A percentile compares a stretch with the other conserved stretches of the same genome.
Evolutionary conservation across 2,113 vertebrate genomes (phyloP).

Genomic region (Podocnemis expansa): DNA sequence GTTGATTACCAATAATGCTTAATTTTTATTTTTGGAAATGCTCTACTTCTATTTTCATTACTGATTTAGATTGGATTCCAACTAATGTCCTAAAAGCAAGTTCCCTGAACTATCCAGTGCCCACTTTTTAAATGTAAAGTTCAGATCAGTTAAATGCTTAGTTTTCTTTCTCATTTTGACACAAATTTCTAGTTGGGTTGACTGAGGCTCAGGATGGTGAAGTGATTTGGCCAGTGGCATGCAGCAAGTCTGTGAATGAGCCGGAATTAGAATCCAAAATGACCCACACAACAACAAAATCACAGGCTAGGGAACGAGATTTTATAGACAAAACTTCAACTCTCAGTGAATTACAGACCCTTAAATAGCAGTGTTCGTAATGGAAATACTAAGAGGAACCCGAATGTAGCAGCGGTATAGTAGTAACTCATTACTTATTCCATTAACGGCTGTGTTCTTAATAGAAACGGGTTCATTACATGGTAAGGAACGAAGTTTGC

Average conservation of each 20-base stretch:
- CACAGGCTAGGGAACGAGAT: neutral
- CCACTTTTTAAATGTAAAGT: conserved; percentile 52
- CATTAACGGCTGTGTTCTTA: conserved; percentile 70
- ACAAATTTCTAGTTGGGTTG: conserved; percentile 24
- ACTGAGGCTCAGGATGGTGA: conserved; percentile 23
- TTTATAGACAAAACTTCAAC: conserved; percentile 46
- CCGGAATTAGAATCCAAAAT: neutral
- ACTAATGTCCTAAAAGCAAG: conserved; percentile 52
- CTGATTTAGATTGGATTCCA: conserved; percentile 52
- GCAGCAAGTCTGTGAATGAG: neutral
- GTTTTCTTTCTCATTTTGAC: conserved; percentile 10
- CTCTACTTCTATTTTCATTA: conserved; percentile 56
- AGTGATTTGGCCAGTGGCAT: conserved; percentile 29
- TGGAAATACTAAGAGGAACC: conserved; percentile 60
- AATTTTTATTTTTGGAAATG: conserved; percentile 28
- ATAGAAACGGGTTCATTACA: conserved; percentile 77
- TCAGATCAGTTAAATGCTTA: neutral
- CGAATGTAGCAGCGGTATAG: conserved; percentile 44
- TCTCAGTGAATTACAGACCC: conserved; percentile 33
- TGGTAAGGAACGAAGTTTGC: conserved; percentile 74
- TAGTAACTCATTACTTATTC: conserved; percentile 71
- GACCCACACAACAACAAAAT: neutral
- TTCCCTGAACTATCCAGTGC: conserved; percentile 22
- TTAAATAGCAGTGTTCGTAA: conserved; percentile 52
- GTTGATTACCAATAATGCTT: too few relatives aligned